Percentiles rank a stretch among this genome's conserved stretches.
Evolutionary conservation across 2,888 invertebrate species (phyloP).

Genomic region (Pachycephus smyrnensis): DNA sequence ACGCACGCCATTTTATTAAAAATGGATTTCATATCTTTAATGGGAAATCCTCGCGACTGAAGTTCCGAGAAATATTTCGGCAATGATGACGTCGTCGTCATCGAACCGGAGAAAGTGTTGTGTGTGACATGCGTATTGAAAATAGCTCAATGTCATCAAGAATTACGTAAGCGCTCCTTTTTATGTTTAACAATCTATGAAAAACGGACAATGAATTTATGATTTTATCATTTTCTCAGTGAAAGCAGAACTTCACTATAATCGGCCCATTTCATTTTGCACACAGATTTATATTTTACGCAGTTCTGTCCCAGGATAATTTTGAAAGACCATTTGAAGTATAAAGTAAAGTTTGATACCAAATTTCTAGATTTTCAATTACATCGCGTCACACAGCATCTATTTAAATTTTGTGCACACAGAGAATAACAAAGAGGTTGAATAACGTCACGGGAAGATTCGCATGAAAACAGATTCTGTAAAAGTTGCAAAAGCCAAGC

Average conservation of each 20-base stretch:
- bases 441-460: no score
- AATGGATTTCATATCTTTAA: not conserved
- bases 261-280: no score
- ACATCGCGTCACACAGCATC: not conserved
- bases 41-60: not conserved
- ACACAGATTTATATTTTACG: no score
- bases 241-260: not conserved
- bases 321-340: not conserved
- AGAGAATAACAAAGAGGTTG: no score
- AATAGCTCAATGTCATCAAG: constrained; percentile 13
- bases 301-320: not conserved
- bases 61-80: constrained; percentile 5
- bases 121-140: constrained; percentile 1
- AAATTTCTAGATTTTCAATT: not conserved
- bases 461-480: no score
- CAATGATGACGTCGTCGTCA: not conserved
- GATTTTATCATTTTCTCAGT: not conserved
- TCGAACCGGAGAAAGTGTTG: not conserved
- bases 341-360: not conserved
- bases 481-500: no score
- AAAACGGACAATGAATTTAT: not conserved
- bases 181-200: not conserved
- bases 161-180: constrained; percentile 4
- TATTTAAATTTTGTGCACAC: no score
- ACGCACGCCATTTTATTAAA: not conserved